Conservation (phyloP, 2,888 invertebrate genomes). For the Spodoptera littoralis region DNA sequence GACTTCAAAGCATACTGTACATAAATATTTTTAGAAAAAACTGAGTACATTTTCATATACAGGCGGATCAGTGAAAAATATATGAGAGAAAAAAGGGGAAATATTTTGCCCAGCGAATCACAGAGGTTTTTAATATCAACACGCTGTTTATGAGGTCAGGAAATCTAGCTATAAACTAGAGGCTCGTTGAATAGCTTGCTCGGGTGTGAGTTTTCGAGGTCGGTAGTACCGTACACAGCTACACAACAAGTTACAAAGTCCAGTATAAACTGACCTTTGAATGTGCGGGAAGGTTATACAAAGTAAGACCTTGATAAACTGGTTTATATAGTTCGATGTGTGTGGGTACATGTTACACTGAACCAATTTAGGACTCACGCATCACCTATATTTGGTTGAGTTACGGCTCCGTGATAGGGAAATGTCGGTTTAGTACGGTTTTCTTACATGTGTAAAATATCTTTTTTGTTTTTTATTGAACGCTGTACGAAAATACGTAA, state of each 20-base stretch:
- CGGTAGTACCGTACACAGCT: not conserved
- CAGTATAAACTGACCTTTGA: too few relatives aligned
- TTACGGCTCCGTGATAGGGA: conserved; percentile 20
- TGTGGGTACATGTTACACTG: conserved; percentile 32
- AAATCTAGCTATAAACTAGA: conserved; percentile 52
- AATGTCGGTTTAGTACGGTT: too few relatives aligned
- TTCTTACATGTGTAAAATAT: too few relatives aligned
- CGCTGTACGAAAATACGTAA: too few relatives aligned
- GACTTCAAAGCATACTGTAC: conserved; percentile 34
- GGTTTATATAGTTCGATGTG: too few relatives aligned
- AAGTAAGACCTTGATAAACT: not conserved
- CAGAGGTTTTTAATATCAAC: conserved; percentile 50
- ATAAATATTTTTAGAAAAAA: conserved; percentile 39
- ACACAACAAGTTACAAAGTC: too few relatives aligned
- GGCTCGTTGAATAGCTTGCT: conserved; percentile 17
- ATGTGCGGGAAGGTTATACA: too few relatives aligned
- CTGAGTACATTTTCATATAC: conserved; percentile 28
- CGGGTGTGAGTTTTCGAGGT: conserved; percentile 28
- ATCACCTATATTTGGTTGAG: conserved; percentile 41
- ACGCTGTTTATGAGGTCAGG: conserved; percentile 56
- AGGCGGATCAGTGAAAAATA: conserved; percentile 27
- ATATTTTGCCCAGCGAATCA: conserved; percentile 47
- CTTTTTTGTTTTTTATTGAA: too few relatives aligned
- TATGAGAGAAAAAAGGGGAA: conserved; percentile 31
- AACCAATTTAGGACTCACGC: conserved; percentile 26